Conservation (phyloP, 2,113 vertebrate genomes). For the Marmota flaviventris region DNA sequence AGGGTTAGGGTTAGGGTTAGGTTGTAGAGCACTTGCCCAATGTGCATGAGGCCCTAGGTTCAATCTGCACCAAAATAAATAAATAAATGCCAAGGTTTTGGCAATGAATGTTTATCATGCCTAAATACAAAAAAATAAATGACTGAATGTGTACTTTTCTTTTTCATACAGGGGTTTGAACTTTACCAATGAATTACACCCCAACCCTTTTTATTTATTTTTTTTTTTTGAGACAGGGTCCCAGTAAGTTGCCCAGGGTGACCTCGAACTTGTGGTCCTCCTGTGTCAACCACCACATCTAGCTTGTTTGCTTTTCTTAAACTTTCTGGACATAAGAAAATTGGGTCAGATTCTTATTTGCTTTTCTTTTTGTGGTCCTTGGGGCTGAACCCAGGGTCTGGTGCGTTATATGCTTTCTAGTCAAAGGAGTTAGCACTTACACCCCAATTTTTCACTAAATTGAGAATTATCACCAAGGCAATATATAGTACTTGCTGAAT, state of each 20-base stretch:
- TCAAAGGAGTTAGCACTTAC: background rate
- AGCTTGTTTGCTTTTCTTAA: constrained; percentile 18
- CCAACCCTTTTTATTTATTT: no score
- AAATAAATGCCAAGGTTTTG: background rate
- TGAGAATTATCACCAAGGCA: constrained; percentile 58
- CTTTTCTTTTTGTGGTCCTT: background rate
- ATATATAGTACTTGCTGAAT: background rate
- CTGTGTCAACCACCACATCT: background rate
- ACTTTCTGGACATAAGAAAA: constrained; percentile 29
- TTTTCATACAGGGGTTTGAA: background rate
- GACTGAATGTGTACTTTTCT: background rate
- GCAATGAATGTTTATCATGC: constrained; percentile 36
- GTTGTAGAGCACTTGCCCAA: no score
- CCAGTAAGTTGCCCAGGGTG: no score
- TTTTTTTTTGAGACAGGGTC: no score
- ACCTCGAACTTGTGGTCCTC: no score
- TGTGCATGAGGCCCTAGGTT: background rate
- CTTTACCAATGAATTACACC: no score
- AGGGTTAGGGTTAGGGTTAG: background rate
- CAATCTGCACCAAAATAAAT: no score
- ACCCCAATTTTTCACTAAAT: background rate
- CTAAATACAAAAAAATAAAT: constrained; percentile 15
- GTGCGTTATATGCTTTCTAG: background rate
- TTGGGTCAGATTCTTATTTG: background rate
- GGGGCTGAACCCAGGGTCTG: background rate